Evolutionary conservation across 2,888 invertebrate species (phyloP), one percentile per base, ranked within the genome.

Genomic region (Linnaemya tessellans): DNA sequence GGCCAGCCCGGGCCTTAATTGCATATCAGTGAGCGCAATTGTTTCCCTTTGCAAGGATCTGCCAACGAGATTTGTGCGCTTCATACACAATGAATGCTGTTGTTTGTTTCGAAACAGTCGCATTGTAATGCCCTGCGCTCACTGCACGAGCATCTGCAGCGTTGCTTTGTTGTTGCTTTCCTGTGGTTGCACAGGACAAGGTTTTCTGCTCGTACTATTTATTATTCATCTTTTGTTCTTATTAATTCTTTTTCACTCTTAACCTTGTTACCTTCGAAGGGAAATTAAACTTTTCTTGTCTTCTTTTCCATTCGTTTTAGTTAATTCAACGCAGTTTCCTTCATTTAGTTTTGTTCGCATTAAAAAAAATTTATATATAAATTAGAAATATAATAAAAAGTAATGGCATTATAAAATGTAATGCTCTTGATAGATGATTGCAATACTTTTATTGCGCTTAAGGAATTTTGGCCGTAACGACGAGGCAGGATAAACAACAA

Each of bases 241-340:
- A 20, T 51, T 64, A 22, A 43, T 43, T n/a, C n/a, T n/a, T n/a
- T 18, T 78, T 54, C 43, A 54, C 65, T 38, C 5, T 65, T 73
- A 65, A 71, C 73, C 73, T 80, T 65, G 64, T 65, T 80, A 73
- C 54, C 56, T 46, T 56, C 11, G 38, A 51, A 64, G 43, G 51
- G 43, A 71, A 71, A 79, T 79, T 20, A 51, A 62, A n/a, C n/a
- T n/a, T n/a, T n/a, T n/a, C n/a, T n/a, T 11, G 11, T 2, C 1
- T 41, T 30, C 54, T 54, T 20, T 38, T 58, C n/a, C n/a, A n/a
- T 77, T 79, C 11, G 18, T 35, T 62, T 54, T 11, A 13, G 35
- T 60, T 43, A 58, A 18, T 79, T 35, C 38, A 30, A 35, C 5
- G 25, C 13, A 22, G 9, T 49, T 58, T 30, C 15, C 18, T 73